Base-by-base conservation (phyloP, 2,113 vertebrate species). In the Reinhardtius hippoglossoides region DNA sequence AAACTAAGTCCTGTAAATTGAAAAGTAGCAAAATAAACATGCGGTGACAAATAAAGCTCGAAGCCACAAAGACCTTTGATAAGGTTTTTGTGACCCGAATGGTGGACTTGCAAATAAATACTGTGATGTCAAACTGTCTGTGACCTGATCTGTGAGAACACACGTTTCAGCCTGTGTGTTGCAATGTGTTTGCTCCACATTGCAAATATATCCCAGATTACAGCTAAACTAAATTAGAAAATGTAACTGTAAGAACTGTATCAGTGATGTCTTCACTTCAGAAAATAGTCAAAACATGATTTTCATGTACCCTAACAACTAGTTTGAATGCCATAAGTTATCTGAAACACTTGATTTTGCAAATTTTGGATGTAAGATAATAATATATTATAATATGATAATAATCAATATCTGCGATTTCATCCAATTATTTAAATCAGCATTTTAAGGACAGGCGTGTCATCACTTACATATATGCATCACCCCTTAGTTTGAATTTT, bases 91-190 rank as follows among this genome's bases (percentile, higher is more conserved):
- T 89, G 87, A 87, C 88, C 76, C 8, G 52, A 67, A 82, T 50
- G 50, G 70, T 82, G 62, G 24, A 70, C 60, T 37, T 85, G 82
- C 71, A 78, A 89, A 88, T 81, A 84, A 55, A 83, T n/a, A n/a
- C 21, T 72, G 77, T 66, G 60, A 75, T 80, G 77, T 87, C 80
- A 82, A 46, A 40, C 54, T 69, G 44, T 77, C 26, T 18, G 44
- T 68, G 31, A 58, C n/a, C 35, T 81, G 56, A 68, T 59, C 21
- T 68, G 67, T 67, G 4, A 58, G 40, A 24, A 63, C 13, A 68
- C 10, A 62, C 5, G 3, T 68, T 55, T 50, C 48, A 50, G 15
- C 12, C 46, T 50, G 48, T 50, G 44, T 50, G 48, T 54, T 3
- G 46, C 46, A 50, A 50, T 50, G 4, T 50, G 46, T 48, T 48